phyloP scores from a whole-genome alignment of 2,888 invertebrate genomes.

The Chalcosyrphus nemorum region DNA sequence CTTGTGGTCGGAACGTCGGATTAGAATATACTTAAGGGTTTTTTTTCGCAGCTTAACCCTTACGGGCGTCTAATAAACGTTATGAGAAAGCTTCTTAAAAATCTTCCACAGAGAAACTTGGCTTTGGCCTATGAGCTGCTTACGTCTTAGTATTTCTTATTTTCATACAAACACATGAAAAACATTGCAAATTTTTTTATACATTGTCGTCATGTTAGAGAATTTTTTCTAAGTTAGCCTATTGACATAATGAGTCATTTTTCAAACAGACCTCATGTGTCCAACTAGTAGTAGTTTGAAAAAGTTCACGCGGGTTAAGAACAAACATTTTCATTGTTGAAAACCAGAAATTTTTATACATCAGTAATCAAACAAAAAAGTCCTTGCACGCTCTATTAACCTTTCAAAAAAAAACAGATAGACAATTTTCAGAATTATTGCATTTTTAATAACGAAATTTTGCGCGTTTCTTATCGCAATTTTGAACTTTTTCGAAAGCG shows the following conservation, averaged over 20 bases:
- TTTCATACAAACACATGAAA: no score
- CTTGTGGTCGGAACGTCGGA: no score
- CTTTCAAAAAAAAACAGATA: not conserved
- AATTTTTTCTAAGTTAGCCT: no score
- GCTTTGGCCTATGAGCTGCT: no score
- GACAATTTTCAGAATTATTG: constrained; percentile 6
- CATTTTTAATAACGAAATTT: not conserved
- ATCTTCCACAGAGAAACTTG: no score
- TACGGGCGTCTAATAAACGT: no score
- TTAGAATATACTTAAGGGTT: no score
- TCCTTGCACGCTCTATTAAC: constrained; percentile 1
- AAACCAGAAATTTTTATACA: not conserved
- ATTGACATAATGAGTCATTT: not conserved
- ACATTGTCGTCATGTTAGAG: no score
- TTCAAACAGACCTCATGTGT: not conserved
- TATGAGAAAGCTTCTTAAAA: no score
- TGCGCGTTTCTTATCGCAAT: constrained; percentile 11
- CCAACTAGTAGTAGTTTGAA: not conserved
- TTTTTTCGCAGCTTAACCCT: no score
- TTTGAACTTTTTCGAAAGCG: constrained; percentile 48
- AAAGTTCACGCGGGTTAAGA: not conserved
- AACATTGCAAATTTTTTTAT: no score
- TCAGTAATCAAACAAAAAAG: not conserved
- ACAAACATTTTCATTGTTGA: not conserved
- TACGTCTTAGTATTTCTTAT: no score